phyloP scores from a whole-genome alignment of 1,140 invertebrate species.

The Drosophila obscura region DNA sequence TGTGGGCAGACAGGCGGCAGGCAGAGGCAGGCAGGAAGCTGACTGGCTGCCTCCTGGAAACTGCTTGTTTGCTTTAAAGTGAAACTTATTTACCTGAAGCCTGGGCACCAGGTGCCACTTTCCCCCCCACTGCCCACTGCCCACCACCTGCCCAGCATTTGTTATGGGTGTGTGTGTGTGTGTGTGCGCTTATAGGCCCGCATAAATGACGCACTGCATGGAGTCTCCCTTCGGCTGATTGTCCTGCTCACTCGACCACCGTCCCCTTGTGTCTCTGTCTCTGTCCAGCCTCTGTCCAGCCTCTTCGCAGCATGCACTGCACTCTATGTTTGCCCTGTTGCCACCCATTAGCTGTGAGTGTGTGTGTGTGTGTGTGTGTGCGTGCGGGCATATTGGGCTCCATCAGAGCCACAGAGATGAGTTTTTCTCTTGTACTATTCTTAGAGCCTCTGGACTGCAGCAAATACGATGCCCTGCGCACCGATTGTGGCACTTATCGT shows the following conservation, averaged over 20 bases:
- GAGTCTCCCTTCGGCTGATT: slow-evolving; percentile 40
- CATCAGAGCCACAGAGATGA: too few species aligned
- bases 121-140: neutral
- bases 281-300: too few species aligned
- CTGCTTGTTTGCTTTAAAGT: slow-evolving; percentile 73
- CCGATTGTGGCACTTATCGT: too few species aligned
- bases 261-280: too few species aligned
- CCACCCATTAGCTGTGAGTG: too few species aligned
- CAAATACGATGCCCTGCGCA: too few species aligned
- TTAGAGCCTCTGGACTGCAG: too few species aligned
- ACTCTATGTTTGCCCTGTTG: too few species aligned
- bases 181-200: slow-evolving; percentile 49
- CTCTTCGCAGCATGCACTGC: too few species aligned
- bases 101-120: neutral
- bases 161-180: slow-evolving; percentile 4
- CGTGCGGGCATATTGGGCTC: too few species aligned
- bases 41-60: neutral
- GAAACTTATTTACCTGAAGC: slow-evolving; percentile 71
- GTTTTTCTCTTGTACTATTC: too few species aligned
- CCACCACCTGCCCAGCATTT: neutral
- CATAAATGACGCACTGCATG: slow-evolving; percentile 72
- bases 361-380: too few species aligned
- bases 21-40: neutral
- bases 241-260: slow-evolving; percentile 15
- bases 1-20: neutral